Evolutionary conservation across 2,888 invertebrate species (phyloP), one percentile per base, ranked within the genome.

Genomic region (Didymodactylos carnosus): DNA sequence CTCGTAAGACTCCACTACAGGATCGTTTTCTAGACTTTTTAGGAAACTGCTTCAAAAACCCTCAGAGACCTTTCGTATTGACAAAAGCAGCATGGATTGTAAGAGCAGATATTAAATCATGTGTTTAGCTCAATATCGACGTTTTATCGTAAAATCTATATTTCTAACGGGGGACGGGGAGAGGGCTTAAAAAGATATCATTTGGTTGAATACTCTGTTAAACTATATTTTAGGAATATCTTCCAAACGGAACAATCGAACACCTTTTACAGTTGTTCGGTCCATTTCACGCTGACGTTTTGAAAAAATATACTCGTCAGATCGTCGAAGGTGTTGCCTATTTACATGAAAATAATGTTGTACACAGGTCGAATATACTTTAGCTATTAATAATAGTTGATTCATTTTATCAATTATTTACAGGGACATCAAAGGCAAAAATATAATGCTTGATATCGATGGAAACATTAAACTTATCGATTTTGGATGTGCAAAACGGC

Each of bases 191-290:
- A n/a, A n/a, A n/a, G n/a, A n/a, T n/a, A n/a, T n/a, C n/a, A n/a
- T 81, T 76, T 77, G 82, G n/a, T 83, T 82, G 69, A 82, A 80
- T 75, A 77, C 80, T 23, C 82, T 83, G 49, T 80, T 80, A 76
- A 82, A n/a, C n/a, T n/a, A n/a, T 84, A 75, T 82, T 82, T 77
- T 83, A 84, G 82, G 82, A 83, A 80, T 83, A 81, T 78, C 80
- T 83, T 8, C 82, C 83, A 23, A 83, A 83, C 7, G 83, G 83
- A 0, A 82, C 83, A 23, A 80, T 83, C 25, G 82, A 82, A 51
- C 80, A 79, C 76, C 78, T 83, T 29, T 77, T 83, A 39, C 80
- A 80, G 29, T 77, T 82, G 70, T 83, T 83, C 78, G 83, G 83
- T 14, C 81, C 82, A 1, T 78, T 83, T 70, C 81, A 82, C 62